Evolutionary conservation across 1,140 invertebrate species (phyloP), one percentile per base, ranked within the genome.

Genomic region (Drosophila chauvacae): DNA sequence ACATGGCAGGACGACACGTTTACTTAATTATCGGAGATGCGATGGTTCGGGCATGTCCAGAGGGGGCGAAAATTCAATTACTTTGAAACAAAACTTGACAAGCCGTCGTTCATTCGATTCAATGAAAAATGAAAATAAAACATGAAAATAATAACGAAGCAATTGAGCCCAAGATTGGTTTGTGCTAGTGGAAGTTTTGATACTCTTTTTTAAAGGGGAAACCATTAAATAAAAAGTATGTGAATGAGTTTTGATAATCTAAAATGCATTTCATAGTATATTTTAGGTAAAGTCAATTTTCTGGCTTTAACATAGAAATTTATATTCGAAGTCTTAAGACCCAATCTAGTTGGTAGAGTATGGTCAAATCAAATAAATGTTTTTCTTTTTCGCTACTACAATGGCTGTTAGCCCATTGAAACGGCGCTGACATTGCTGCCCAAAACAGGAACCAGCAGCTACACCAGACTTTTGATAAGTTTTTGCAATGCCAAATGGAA

Each of bases 21-120:
- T 53, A 66, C 65, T 76, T 75, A 66, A 86, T 78, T 85, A 77
- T 55, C 41, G 62, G 37, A 7, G 23, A 23, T 23, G 20, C 6
- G 23, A 23, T 23, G 20, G 13, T 7, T 13, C 35, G 35, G 10
- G 14, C 13, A 10, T 13, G 16, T 13, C 26, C 14, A 50, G 37
- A 14, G 26, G 26, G 14, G 71, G 55, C 35, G 3, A 58, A 78
- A 82, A 88, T 83, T 83, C 80, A 80, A 86, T 86, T 86, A 83
- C 48, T 23, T 53, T 42, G 47, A 68, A 87, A 80, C 84, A 79
- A 69, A 76, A 50, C 79, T 48, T 50, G 63, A 85, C 77, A 80
- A 64, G 50, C 30, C 48, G 18, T 77, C 58, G 39, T 62, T 51
- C 39, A 35, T 56, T 55, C 35, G 41, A 65, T 66, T 51, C 45